These are phyloP conservation scores for Ammodytes marinus DNA, from an alignment of 2,113 vertebrate genomes.

Conservation along the genomic window DNA sequence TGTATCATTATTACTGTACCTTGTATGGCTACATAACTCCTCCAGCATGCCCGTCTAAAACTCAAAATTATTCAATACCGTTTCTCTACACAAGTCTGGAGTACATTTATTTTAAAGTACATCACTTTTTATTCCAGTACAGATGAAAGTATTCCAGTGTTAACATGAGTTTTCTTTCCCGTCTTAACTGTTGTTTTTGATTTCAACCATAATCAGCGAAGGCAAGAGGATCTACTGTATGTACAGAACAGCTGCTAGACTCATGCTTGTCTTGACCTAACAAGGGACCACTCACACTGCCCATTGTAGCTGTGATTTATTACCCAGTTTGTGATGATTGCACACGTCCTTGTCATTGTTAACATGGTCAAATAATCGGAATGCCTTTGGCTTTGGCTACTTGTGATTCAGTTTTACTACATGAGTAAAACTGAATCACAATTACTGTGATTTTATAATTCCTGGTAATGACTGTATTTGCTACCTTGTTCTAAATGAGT, in stretches of 20 bases:
- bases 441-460: not conserved
- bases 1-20: not conserved
- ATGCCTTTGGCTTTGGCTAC: not conserved
- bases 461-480: constrained; percentile 6
- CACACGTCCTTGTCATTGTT: not conserved
- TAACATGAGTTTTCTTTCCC: not conserved
- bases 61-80: not conserved
- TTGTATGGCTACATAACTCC: not conserved
- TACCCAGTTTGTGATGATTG: not conserved
- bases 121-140: not conserved
- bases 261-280: not conserved
- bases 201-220: not conserved
- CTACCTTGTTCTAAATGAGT: constrained; percentile 40
- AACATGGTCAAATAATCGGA: not conserved
- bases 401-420: not conserved
- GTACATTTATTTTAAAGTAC: not conserved
- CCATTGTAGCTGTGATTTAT: not conserved
- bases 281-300: not conserved
- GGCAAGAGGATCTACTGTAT: no score
- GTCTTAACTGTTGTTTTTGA: not conserved
- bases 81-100: not conserved
- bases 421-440: not conserved
- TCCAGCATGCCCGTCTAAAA: not conserved
- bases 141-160: not conserved
- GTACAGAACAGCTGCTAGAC: not conserved